Evolutionary conservation across 2,113 vertebrate species (phyloP).

Genomic region (Bos indicus): DNA sequence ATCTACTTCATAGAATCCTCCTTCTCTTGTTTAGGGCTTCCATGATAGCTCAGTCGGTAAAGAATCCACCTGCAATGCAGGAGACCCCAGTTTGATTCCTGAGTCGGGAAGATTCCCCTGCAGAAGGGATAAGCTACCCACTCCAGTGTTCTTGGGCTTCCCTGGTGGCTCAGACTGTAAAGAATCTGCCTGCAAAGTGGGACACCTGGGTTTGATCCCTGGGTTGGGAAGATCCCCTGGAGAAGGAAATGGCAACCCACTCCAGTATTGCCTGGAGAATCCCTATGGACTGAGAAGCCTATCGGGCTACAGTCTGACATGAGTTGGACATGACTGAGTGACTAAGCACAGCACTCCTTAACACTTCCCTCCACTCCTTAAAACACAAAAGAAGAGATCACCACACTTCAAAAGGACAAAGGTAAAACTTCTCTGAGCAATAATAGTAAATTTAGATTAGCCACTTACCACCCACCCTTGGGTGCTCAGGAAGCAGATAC

Average conservation of each 20-base stretch:
- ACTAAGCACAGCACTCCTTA: background rate
- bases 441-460: background rate
- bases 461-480: background rate
- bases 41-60: background rate
- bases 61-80: background rate
- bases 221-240: background rate
- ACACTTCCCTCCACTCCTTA: background rate
- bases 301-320: background rate
- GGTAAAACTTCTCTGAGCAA: background rate
- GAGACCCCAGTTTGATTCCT: background rate
- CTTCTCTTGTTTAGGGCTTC: too few relatives aligned
- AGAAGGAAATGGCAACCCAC: background rate
- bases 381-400: background rate
- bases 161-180: background rate
- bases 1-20: too few relatives aligned
- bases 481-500: background rate
- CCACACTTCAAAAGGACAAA: background rate
- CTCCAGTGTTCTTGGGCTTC: background rate
- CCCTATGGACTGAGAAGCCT: background rate
- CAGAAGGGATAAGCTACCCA: background rate
- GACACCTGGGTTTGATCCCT: background rate
- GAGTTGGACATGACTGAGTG: background rate
- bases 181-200: background rate
- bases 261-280: background rate
- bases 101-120: background rate